phyloP scores from a whole-genome alignment of 2,888 invertebrate genomes.

The Tetramorium bicarinatum region DNA sequence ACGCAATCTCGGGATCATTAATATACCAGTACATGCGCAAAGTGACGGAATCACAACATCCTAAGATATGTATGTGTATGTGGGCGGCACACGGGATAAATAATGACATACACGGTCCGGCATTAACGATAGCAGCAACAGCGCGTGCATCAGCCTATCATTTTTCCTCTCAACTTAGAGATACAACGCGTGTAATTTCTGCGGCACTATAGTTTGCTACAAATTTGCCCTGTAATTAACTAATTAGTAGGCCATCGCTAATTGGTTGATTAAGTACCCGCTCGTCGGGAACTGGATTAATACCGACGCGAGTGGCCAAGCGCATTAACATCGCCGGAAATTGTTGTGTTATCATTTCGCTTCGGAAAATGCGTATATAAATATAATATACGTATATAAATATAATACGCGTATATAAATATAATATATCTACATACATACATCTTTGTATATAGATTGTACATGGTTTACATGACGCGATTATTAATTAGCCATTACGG shows the following conservation, averaged over 20 bases:
- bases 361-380: conserved; percentile 46
- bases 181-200: conserved; percentile 46
- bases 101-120: background rate
- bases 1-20: conserved; percentile 39
- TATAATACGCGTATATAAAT: background rate
- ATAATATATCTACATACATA: background rate
- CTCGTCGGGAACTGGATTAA: conserved; percentile 78
- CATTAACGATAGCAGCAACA: background rate
- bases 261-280: conserved; percentile 81
- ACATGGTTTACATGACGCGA: background rate
- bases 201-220: conserved; percentile 61
- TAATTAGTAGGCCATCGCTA: conserved; percentile 78
- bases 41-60: conserved; percentile 3
- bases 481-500: conserved; percentile 42
- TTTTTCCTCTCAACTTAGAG: conserved; percentile 53
- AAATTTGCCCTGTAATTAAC: conserved; percentile 81
- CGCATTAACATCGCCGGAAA: conserved; percentile 66
- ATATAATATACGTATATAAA: background rate
- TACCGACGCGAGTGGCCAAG: conserved; percentile 73
- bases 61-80: background rate
- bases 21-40: conserved; percentile 6
- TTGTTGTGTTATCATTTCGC: background rate
- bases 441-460: background rate
- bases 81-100: background rate
- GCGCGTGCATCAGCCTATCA: conserved; percentile 46